Percentiles rank a stretch among this genome's conserved stretches.
Evolutionary conservation across 2,797 vertebrate species (phyloP).

Genomic region (Rhinogobio ventralis): DNA sequence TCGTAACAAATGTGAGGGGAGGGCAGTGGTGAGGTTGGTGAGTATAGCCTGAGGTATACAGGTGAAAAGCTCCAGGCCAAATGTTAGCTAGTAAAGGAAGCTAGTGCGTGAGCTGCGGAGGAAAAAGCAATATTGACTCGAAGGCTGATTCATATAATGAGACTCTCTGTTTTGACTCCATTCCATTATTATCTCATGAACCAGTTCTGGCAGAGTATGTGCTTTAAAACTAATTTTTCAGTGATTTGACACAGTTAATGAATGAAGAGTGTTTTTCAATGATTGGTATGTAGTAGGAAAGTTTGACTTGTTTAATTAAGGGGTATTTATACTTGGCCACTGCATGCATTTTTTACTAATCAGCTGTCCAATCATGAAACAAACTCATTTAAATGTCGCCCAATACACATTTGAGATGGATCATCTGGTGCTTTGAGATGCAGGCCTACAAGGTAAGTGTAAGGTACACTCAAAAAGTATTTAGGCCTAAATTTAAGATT

Average conservation of each 20-base stretch:
- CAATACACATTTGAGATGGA: not conserved
- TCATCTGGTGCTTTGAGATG: not conserved
- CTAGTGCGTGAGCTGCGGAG: constrained; percentile 56
- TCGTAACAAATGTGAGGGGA: constrained; percentile 41
- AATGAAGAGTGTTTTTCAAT: not conserved
- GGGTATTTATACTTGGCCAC: constrained; percentile 12
- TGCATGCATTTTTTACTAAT: not conserved
- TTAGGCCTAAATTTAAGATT: not conserved
- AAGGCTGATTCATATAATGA: constrained; percentile 63
- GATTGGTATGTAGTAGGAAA: constrained; percentile 11
- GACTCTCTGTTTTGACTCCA: constrained; percentile 67
- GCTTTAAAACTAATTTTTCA: not conserved
- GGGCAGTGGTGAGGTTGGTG: constrained; percentile 35
- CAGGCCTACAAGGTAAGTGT: not conserved
- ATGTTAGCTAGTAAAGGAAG: constrained; percentile 62
- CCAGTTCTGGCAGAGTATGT: constrained; percentile 15
- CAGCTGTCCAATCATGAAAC: constrained; percentile 5
- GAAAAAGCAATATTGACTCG: constrained; percentile 75
- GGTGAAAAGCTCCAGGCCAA: constrained; percentile 56
- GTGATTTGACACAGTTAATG: constrained; percentile 14
- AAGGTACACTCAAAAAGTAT: not conserved
- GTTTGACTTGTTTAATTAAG: constrained; percentile 1
- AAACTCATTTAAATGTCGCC: not conserved
- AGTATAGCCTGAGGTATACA: constrained; percentile 60
- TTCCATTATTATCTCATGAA: constrained; percentile 56